Conservation (phyloP, 2,797 vertebrate species). For the Bryconaethiops microstoma region DNA sequence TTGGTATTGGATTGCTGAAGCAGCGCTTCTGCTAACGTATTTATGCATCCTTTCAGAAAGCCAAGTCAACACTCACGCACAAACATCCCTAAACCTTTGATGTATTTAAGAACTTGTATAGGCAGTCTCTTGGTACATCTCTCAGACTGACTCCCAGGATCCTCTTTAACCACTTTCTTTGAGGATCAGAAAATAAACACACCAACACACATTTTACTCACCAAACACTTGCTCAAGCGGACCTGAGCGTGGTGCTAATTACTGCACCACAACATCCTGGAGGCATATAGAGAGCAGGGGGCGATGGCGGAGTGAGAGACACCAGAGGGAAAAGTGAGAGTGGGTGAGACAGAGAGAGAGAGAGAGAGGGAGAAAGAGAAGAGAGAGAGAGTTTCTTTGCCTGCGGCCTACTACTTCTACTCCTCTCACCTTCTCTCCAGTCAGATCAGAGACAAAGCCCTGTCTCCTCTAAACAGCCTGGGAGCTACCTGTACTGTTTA, state of each 20-base stretch:
- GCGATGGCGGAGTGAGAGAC: background rate
- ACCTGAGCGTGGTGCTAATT: constrained; percentile 24
- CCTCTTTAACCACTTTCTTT: constrained; percentile 1
- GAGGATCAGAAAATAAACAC: background rate
- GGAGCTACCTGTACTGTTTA: constrained; percentile 29
- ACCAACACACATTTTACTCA: background rate
- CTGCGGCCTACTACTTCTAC: constrained; percentile 10
- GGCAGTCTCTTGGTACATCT: constrained; percentile 13
- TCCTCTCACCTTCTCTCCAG: constrained; percentile 9
- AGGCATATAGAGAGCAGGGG: background rate
- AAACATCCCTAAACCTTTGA: background rate
- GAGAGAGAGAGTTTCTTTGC: background rate
- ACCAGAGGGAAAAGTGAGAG: background rate
- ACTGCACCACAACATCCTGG: background rate
- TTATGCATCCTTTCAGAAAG: constrained; percentile 9
- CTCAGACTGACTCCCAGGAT: constrained; percentile 20
- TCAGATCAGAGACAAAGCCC: constrained; percentile 30
- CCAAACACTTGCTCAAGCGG: background rate
- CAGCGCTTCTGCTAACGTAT: background rate
- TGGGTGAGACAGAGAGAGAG: constrained; percentile 6
- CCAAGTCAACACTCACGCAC: constrained; percentile 5
- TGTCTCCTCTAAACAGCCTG: constrained; percentile 28
- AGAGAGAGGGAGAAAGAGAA: background rate
- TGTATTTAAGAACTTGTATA: constrained; percentile 2
- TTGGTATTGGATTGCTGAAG: background rate